Evolutionary conservation across 2,888 invertebrate species (phyloP).

Genomic region (Epicampocera succincta): DNA sequence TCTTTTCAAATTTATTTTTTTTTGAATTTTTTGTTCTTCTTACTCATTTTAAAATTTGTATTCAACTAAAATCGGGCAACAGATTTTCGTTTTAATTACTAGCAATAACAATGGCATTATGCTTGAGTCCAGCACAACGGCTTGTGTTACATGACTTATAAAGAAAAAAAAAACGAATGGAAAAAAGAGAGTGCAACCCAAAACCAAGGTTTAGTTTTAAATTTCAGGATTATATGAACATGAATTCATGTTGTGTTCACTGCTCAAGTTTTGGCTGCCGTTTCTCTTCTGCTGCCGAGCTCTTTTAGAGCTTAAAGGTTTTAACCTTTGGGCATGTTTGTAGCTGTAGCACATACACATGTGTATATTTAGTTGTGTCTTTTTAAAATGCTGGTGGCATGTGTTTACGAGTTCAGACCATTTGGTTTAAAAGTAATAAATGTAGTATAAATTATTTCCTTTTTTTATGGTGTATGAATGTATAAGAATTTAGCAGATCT

Average conservation of each 20-base stretch:
- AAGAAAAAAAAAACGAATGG: not conserved
- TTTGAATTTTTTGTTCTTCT: not conserved
- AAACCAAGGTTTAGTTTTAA: conserved; percentile 47
- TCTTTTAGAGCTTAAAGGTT: conserved; percentile 46
- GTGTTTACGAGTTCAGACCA: not conserved
- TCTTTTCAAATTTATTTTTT: not conserved
- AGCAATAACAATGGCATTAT: conserved; percentile 2
- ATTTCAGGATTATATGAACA: conserved; percentile 54
- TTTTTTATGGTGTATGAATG: not conserved
- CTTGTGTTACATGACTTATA: conserved; percentile 7
- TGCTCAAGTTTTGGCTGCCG: conserved; percentile 15
- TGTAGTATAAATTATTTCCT: conserved; percentile 44
- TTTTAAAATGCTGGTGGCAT: not conserved
- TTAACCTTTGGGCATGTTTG: conserved; percentile 40
- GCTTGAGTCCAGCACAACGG: conserved; percentile 33
- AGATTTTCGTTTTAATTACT: conserved; percentile 16
- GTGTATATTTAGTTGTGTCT: not conserved
- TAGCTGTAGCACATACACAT: not conserved
- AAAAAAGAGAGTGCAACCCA: conserved; percentile 12
- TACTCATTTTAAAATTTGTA: too few species aligned
- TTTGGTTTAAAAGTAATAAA: conserved; percentile 22
- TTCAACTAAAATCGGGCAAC: conserved; percentile 1
- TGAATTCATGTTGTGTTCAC: conserved; percentile 36
- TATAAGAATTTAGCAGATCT: conserved; percentile 35
- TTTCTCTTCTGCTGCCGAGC: not conserved